Conservation (phyloP, 1,140 invertebrate species). For the Chironomus tepperi region DNA sequence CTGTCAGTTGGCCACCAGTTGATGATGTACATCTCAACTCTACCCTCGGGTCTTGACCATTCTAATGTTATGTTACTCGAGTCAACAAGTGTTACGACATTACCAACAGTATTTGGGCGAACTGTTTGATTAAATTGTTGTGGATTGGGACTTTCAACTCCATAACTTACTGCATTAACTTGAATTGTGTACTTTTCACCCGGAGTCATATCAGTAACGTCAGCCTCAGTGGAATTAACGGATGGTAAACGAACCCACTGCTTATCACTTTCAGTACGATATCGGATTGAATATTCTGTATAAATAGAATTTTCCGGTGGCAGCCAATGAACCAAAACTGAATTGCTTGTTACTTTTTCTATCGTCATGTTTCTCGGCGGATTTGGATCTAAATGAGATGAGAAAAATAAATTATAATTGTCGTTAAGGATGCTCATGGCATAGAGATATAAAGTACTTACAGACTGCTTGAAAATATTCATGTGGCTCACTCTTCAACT, state of each 20-base stretch:
- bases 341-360: constrained; percentile 69
- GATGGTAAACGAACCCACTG: constrained; percentile 59
- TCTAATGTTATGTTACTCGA: constrained; percentile 83
- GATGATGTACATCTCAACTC: constrained; percentile 72
- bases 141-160: constrained; percentile 66
- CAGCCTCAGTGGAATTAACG: constrained; percentile 59
- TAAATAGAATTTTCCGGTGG: constrained; percentile 64
- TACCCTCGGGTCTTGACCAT: constrained; percentile 73
- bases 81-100: constrained; percentile 68
- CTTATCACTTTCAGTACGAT: constrained; percentile 62
- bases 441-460: constrained; percentile 47
- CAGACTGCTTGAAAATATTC: constrained; percentile 81
- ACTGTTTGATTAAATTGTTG: constrained; percentile 76
- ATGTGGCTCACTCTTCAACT: constrained; percentile 73
- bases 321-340: constrained; percentile 72
- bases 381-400: constrained; percentile 57
- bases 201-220: constrained; percentile 76
- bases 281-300: constrained; percentile 71
- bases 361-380: constrained; percentile 72
- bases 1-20: constrained; percentile 58
- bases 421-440: neutral
- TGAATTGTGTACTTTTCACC: constrained; percentile 80
- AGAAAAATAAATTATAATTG: constrained; percentile 10
- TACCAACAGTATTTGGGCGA: constrained; percentile 74
- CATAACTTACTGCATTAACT: constrained; percentile 78